Evolutionary conservation across 2,113 vertebrate species (phyloP).

Genomic region (Smithornis capensis): DNA sequence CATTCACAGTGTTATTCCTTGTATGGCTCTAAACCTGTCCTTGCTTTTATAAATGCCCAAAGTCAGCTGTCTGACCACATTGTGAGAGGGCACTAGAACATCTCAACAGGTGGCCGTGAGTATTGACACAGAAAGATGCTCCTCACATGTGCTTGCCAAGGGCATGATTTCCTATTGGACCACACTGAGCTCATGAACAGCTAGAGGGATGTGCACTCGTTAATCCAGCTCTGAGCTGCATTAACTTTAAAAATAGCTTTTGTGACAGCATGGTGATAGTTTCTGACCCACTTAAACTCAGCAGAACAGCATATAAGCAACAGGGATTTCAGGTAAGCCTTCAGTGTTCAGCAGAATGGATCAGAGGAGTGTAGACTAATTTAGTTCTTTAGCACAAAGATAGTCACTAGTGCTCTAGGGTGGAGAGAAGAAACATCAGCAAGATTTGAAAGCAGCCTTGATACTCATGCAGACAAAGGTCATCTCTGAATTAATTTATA

Average conservation of each 20-base stretch:
- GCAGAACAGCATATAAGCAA: constrained; percentile 1
- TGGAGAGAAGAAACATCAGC: background rate
- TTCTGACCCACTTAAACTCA: constrained; percentile 67
- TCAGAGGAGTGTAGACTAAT: background rate
- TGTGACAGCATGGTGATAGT: constrained; percentile 32
- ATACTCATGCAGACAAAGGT: background rate
- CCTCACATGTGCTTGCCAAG: background rate
- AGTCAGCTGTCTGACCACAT: background rate
- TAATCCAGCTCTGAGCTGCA: constrained; percentile 58
- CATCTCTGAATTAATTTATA: background rate
- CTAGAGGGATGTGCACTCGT: constrained; percentile 2
- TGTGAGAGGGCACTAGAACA: constrained; percentile 43
- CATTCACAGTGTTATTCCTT: background rate
- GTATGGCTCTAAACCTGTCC: background rate
- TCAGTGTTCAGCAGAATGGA: background rate
- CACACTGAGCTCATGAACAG: background rate
- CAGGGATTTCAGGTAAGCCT: constrained; percentile 9
- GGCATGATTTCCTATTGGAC: background rate
- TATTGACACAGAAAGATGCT: constrained; percentile 47
- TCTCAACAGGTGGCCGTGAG: constrained; percentile 24
- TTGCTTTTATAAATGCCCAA: background rate
- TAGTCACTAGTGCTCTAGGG: background rate
- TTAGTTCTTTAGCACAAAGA: background rate
- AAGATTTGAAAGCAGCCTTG: background rate
- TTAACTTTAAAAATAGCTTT: constrained; percentile 68